These are phyloP conservation scores for Lysiphlebus fabarum DNA, from an alignment of 1,140 invertebrate species.

Conservation along the genomic window DNA sequence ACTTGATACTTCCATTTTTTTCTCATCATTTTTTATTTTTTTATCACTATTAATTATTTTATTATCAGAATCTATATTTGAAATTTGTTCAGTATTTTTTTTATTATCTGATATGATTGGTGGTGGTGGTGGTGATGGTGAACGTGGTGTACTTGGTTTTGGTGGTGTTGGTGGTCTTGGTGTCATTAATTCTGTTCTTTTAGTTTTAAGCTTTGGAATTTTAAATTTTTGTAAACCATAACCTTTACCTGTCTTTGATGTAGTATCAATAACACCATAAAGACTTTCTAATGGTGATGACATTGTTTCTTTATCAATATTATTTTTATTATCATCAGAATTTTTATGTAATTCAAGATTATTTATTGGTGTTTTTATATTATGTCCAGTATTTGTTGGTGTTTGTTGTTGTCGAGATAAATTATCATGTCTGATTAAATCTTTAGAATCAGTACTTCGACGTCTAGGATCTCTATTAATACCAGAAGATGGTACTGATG, in stretches of 20 bases:
- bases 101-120: background rate
- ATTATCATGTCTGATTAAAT: constrained; percentile 21
- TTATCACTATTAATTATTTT: too few species aligned
- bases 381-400: constrained; percentile 22
- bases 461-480: constrained; percentile 20
- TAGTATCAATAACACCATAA: constrained; percentile 54
- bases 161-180: constrained; percentile 26
- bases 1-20: constrained; percentile 27
- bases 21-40: constrained; percentile 12
- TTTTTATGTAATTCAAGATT: constrained; percentile 29
- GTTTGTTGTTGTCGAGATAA: constrained; percentile 18
- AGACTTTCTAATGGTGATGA: constrained; percentile 59
- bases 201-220: constrained; percentile 62
- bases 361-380: constrained; percentile 16
- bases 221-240: constrained; percentile 63
- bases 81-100: background rate
- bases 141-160: background rate
- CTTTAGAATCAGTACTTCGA: constrained; percentile 16
- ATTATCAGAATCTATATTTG: background rate
- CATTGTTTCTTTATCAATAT: constrained; percentile 38
- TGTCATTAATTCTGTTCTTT: constrained; percentile 23
- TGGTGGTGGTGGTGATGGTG: background rate
- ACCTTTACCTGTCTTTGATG: constrained; percentile 48
- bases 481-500: background rate
- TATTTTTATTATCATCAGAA: constrained; percentile 27